These are phyloP conservation scores for Lycocerus yunnanus DNA, from an alignment of 2,888 invertebrate species.

Conservation along the genomic window DNA sequence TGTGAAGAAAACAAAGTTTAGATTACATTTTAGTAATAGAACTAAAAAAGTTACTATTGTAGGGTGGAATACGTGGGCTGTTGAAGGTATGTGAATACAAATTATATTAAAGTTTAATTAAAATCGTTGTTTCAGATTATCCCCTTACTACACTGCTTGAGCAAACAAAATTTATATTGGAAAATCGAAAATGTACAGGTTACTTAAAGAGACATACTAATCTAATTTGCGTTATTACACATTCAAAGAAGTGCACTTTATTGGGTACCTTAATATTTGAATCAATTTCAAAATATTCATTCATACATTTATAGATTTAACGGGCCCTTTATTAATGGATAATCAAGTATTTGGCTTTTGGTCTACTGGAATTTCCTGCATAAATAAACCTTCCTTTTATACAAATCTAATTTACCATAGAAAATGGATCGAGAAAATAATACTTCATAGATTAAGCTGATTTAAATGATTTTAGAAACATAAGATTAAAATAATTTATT, in stretches of 20 bases:
- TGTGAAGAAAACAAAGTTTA: not conserved
- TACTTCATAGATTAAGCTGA: too few species aligned
- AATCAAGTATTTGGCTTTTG: not conserved
- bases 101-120: not conserved
- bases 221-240: not conserved
- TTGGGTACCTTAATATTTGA: not conserved
- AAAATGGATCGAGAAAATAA: not conserved
- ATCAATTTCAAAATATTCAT: not conserved
- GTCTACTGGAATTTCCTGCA: not conserved
- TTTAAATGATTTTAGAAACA: not conserved
- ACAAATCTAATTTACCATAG: not conserved
- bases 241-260: not conserved
- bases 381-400: not conserved
- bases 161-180: not conserved
- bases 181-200: not conserved
- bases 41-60: not conserved
- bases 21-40: not conserved
- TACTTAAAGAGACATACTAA: not conserved
- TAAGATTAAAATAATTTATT: not conserved
- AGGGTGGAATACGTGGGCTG: constrained; percentile 1
- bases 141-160: not conserved
- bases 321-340: not conserved
- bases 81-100: not conserved
- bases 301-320: not conserved
- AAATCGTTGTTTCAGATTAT: not conserved